phyloP scores from a whole-genome alignment of 2,113 vertebrate genomes.

The Triplophysa dalaica region DNA sequence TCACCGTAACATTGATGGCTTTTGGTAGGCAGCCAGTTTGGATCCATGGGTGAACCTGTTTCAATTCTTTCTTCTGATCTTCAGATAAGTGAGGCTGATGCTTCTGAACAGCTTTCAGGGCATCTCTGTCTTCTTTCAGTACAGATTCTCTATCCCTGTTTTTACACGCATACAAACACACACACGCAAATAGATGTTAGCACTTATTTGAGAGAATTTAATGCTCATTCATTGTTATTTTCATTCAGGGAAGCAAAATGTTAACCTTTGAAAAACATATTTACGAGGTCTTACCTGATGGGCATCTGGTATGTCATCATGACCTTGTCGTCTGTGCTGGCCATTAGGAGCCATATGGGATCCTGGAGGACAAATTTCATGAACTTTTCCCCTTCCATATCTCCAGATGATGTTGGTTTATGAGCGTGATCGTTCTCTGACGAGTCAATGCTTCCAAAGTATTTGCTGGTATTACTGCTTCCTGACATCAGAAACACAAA shows the following conservation, averaged over 20 bases:
- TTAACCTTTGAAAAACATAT: neutral
- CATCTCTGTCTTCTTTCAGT: constrained; percentile 80
- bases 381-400: constrained; percentile 77
- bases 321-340: constrained; percentile 83
- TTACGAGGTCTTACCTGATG: constrained; percentile 71
- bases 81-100: constrained; percentile 87
- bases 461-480: constrained; percentile 89
- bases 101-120: constrained; percentile 81
- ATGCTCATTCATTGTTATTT: too few species aligned
- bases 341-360: constrained; percentile 90
- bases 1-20: constrained; percentile 82
- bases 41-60: constrained; percentile 85
- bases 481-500: constrained; percentile 9
- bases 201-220: too few species aligned
- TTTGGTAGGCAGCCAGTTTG: constrained; percentile 80
- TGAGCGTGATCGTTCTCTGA: constrained; percentile 81
- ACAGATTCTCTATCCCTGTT: constrained; percentile 81
- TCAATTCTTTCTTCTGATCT: constrained; percentile 84
- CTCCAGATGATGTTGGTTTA: constrained; percentile 71
- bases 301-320: constrained; percentile 94
- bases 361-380: constrained; percentile 88
- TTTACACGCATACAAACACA: too few species aligned
- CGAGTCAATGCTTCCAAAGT: constrained; percentile 88
- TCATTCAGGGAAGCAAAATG: too few species aligned
- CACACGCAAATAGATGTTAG: too few species aligned